Evolutionary conservation across 2,113 vertebrate genomes (phyloP).

Genomic region (Hypomesus transpacificus): DNA sequence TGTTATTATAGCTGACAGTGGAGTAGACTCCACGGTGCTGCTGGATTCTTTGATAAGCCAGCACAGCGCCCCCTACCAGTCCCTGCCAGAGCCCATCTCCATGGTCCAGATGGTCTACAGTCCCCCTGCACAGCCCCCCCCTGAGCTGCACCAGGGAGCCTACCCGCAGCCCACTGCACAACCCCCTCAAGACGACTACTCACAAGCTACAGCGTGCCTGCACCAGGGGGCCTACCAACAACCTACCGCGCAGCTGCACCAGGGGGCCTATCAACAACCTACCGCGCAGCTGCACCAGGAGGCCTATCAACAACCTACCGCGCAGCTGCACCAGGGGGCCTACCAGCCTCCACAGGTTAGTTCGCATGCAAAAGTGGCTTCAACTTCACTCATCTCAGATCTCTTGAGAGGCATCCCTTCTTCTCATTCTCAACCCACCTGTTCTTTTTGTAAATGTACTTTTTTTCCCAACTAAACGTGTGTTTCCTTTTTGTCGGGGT

Average conservation of each 20-base stretch:
- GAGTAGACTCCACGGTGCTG: slow-evolving; percentile 78
- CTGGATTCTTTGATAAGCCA: slow-evolving; percentile 84
- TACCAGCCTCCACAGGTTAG: slow-evolving; percentile 78
- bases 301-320: slow-evolving; percentile 50
- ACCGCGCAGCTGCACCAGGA: slow-evolving; percentile 49
- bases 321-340: slow-evolving; percentile 59
- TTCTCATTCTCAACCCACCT: background rate
- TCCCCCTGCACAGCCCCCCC: slow-evolving; percentile 61
- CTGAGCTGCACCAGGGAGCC: slow-evolving; percentile 56
- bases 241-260: slow-evolving; percentile 57
- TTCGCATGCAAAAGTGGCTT: slow-evolving; percentile 26
- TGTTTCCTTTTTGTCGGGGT: slow-evolving; percentile 40
- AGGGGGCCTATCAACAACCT: slow-evolving; percentile 48
- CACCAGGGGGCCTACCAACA: slow-evolving; percentile 47
- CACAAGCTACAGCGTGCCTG: slow-evolving; percentile 65
- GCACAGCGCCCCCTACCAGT: slow-evolving; percentile 81
- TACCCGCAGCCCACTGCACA: slow-evolving; percentile 69
- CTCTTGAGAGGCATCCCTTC: background rate
- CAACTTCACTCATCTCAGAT: background rate
- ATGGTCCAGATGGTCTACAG: slow-evolving; percentile 66
- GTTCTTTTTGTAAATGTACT: background rate
- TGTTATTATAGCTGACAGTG: slow-evolving; percentile 83
- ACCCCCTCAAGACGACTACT: slow-evolving; percentile 56
- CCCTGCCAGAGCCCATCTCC: slow-evolving; percentile 71
- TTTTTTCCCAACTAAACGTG: slow-evolving; percentile 25